Evolutionary conservation across 2,888 invertebrate species (phyloP), one percentile per base, ranked within the genome.

Genomic region (Agrochola macilenta): DNA sequence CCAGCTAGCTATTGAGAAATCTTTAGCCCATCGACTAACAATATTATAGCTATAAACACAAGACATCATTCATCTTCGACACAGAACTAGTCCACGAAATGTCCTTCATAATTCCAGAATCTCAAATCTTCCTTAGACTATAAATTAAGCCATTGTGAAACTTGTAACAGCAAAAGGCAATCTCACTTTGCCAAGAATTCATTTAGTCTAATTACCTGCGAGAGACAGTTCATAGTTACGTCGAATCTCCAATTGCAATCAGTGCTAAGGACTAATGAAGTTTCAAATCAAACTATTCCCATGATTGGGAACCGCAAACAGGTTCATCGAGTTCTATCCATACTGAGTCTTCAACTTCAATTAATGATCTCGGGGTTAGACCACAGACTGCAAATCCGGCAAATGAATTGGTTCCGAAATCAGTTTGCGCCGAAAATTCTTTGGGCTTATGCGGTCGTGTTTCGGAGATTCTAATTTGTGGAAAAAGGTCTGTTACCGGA

Each of bases 331-430:
- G 78, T 60, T 84, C 83, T 70, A 68, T 77, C 57, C 70, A 70
- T 77, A 78, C 80, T 87, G 83, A 90, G 89, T 84, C 90, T 92
- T 91, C 91, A 91, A 91, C 91, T 93, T 87, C 90, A 92, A 92
- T 93, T 92, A 93, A 92, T 92, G 92, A 91, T 91, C 90, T 91
- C 85, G 83, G 86, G 89, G 89, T 89, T 85, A 79, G 88, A 91
- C 92, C 92, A 84, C 90, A 88, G 85, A 76, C 89, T 90, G 91
- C 90, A 91, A 92, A 93, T 91, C 90, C 86, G 86, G 86, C 89
- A 91, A 94, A 93, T 92, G 91, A 93, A 93, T 93, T 90, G 92
- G 91, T 92, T 92, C 82, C 84, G 69, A 90, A 90, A 80, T 79
- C 58, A 76, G 77, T 78, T 85, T 82, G 30, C 49, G 74, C 89